These are phyloP conservation scores for Hypomecis atomaria DNA, from an alignment of 2,888 invertebrate species.

Conservation along the genomic window DNA sequence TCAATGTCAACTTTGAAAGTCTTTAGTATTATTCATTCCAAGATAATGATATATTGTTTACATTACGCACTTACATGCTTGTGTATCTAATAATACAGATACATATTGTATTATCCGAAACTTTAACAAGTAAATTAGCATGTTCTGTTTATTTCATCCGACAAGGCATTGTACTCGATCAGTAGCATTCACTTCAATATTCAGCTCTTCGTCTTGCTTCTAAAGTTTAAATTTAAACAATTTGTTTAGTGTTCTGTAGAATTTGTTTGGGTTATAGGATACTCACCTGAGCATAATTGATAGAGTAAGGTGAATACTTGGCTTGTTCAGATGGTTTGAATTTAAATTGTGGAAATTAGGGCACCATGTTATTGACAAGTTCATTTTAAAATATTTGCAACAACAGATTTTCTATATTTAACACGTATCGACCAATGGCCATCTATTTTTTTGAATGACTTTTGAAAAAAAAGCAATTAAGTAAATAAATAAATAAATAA, in stretches of 20 bases:
- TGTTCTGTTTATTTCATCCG: conserved; percentile 23
- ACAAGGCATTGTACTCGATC: conserved; percentile 23
- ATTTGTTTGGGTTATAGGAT: conserved; percentile 34
- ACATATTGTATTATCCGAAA: conserved; percentile 7
- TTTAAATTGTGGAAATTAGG: conserved; percentile 10
- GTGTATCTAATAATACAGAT: conserved; percentile 14
- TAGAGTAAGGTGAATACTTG: conserved; percentile 14
- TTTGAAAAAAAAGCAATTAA: no score
- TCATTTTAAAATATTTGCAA: background rate
- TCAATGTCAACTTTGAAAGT: no score
- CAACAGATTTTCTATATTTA: no score
- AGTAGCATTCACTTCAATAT: conserved; percentile 9
- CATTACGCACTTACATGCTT: background rate
- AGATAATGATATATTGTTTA: conserved; percentile 2
- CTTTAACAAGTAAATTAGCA: conserved; percentile 27
- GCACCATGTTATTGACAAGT: background rate
- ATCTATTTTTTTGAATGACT: no score
- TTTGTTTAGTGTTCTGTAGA: conserved; percentile 8
- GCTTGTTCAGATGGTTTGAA: conserved; percentile 11
- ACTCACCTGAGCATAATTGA: conserved; percentile 31
- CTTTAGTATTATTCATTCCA: conserved; percentile 12
- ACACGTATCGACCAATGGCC: no score
- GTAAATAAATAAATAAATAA: no score
- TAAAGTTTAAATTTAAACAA: conserved; percentile 24
- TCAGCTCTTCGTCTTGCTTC: conserved; percentile 8